A percentile compares a stretch with the other conserved stretches of the same genome.
phyloP scores from a whole-genome alignment of 2,888 invertebrate species.

The Zaprionus bogoriensis region DNA sequence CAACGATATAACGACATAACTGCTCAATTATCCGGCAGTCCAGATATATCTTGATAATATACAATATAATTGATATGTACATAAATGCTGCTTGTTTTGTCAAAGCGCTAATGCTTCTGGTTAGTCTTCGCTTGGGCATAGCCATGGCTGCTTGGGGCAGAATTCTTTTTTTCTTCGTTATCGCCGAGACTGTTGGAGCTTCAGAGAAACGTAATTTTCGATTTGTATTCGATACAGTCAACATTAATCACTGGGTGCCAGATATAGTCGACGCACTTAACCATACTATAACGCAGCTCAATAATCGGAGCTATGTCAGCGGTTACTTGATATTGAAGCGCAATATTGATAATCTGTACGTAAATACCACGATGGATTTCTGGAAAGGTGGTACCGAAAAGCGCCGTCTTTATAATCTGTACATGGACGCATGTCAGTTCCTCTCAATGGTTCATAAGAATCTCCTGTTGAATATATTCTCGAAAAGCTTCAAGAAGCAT shows the following conservation, averaged over 20 bases:
- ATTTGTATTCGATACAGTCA: slow-evolving; percentile 8
- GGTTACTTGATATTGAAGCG: slow-evolving; percentile 5
- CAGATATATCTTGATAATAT: not conserved
- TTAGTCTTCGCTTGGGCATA: not conserved
- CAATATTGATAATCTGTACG: not conserved
- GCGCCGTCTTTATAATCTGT: slow-evolving; percentile 11
- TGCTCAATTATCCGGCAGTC: slow-evolving; percentile 1
- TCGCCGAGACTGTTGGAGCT: not conserved
- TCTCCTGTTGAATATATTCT: not conserved
- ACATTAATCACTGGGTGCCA: slow-evolving; percentile 2
- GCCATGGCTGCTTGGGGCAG: slow-evolving; percentile 14
- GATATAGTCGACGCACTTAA: slow-evolving; percentile 12
- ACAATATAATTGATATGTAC: not conserved
- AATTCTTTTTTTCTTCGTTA: not conserved
- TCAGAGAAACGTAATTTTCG: slow-evolving; percentile 9
- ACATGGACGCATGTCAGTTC: slow-evolving; percentile 15
- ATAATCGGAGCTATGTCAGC: slow-evolving; percentile 24
- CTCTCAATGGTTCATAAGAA: slow-evolving; percentile 19
- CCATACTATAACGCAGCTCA: not conserved
- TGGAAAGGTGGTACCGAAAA: slow-evolving; percentile 29
- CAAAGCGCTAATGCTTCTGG: not conserved
- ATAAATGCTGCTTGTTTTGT: not conserved
- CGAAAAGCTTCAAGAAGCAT: slow-evolving; percentile 5
- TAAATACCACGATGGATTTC: slow-evolving; percentile 29
- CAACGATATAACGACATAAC: not conserved